Evolutionary conservation across 2,888 invertebrate species (phyloP).

Genomic region (Gari tellinella): DNA sequence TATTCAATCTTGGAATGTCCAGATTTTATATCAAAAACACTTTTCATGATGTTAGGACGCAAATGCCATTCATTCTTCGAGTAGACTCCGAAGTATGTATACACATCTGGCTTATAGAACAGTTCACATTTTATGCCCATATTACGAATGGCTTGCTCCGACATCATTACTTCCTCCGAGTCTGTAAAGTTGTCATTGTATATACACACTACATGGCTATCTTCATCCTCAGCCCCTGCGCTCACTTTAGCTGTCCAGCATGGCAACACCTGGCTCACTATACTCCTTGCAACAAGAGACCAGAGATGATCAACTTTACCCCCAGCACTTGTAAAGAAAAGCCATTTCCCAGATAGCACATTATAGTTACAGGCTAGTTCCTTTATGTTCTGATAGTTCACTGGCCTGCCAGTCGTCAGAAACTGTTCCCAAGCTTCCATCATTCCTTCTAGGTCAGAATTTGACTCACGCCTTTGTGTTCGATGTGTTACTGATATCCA

Average conservation of each 20-base stretch:
- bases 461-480: no score
- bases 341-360: slow-evolving; percentile 62
- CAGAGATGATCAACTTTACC: slow-evolving; percentile 63
- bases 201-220: slow-evolving; percentile 62
- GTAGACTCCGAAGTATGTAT: slow-evolving; percentile 60
- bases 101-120: slow-evolving; percentile 67
- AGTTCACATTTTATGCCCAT: slow-evolving; percentile 58
- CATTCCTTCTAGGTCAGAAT: slow-evolving; percentile 33
- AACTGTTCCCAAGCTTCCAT: slow-evolving; percentile 49
- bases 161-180: slow-evolving; percentile 48
- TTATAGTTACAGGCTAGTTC: slow-evolving; percentile 55
- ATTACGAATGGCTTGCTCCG: slow-evolving; percentile 56
- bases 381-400: slow-evolving; percentile 46
- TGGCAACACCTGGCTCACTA: slow-evolving; percentile 40
- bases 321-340: slow-evolving; percentile 56
- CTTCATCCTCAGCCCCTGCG: slow-evolving; percentile 4
- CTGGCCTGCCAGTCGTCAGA: slow-evolving; percentile 30
- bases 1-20: slow-evolving; percentile 25
- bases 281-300: slow-evolving; percentile 52
- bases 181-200: slow-evolving; percentile 61
- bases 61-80: slow-evolving; percentile 53
- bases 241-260: slow-evolving; percentile 46
- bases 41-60: slow-evolving; percentile 49
- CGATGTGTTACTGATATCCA: no score
- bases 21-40: slow-evolving; percentile 40